phyloP scores from a whole-genome alignment of 1,140 invertebrate genomes.

The Phymastichus coffea region DNA sequence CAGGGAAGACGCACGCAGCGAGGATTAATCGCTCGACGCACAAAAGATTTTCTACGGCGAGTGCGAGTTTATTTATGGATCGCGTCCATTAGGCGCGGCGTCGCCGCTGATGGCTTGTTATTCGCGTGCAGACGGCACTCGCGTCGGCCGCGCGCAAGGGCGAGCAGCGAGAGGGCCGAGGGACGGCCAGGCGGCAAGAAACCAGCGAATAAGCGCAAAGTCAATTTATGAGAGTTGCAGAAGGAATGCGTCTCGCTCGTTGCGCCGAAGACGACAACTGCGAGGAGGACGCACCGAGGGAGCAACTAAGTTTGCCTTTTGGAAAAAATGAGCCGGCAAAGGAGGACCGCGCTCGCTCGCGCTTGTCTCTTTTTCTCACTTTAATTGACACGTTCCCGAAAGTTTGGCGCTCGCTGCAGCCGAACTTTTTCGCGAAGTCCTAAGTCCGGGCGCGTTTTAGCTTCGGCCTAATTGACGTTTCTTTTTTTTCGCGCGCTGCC shows the following conservation, averaged over 20 bases:
- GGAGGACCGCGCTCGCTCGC: constrained; percentile 10
- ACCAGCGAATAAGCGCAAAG: constrained; percentile 23
- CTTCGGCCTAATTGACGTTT: constrained; percentile 39
- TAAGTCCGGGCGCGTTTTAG: constrained; percentile 21
- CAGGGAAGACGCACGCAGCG: too few species aligned
- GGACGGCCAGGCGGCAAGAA: not conserved
- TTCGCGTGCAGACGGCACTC: constrained; percentile 7
- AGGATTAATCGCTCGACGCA: not conserved
- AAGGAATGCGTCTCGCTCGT: constrained; percentile 21
- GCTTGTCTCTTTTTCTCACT: constrained; percentile 28
- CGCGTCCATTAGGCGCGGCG: too few species aligned
- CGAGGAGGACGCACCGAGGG: not conserved
- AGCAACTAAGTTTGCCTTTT: constrained; percentile 18
- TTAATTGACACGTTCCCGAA: constrained; percentile 40
- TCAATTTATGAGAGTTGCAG: constrained; percentile 26
- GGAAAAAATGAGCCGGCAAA: constrained; percentile 24
- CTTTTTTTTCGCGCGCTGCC: constrained; percentile 27
- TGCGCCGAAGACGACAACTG: not conserved
- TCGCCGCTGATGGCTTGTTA: too few species aligned
- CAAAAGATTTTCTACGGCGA: too few species aligned
- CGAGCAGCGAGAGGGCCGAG: not conserved
- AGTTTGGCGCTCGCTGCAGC: constrained; percentile 20
- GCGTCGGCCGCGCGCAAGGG: not conserved
- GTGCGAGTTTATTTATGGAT: too few species aligned
- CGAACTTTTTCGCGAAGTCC: not conserved